These are phyloP conservation scores for Tragelaphus scriptus DNA, from an alignment of 2,113 vertebrate genomes.

Conservation along the genomic window DNA sequence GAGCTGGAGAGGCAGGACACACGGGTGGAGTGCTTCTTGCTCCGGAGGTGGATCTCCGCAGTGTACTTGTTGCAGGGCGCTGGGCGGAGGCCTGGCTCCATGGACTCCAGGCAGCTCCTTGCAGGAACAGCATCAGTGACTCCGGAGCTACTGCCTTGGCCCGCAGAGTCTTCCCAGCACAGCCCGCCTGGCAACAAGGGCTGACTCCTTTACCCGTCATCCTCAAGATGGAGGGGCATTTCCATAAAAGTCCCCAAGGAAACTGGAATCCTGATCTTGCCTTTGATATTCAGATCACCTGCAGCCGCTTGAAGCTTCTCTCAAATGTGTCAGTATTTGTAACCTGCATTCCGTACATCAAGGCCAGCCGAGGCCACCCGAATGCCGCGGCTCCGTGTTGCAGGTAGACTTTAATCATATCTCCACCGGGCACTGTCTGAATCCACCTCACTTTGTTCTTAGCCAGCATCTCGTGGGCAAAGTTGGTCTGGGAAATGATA, in stretches of 20 bases:
- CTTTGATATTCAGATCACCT: not conserved
- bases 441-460: conserved; percentile 92
- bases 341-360: not conserved
- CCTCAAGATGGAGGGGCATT: not conserved
- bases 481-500: conserved; percentile 94
- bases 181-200: not conserved
- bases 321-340: not conserved
- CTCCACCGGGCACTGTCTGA: conserved; percentile 88
- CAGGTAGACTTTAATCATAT: conserved; percentile 90
- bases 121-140: conserved; percentile 85
- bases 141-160: conserved; percentile 91
- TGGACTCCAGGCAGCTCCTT: accelerated
- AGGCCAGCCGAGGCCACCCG: conserved; percentile 74
- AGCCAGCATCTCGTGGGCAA: conserved; percentile 93
- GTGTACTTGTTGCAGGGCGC: accelerated
- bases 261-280: not conserved
- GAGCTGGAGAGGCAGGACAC: conserved; percentile 90
- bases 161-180: conserved; percentile 85
- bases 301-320: not conserved
- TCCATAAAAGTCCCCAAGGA: not conserved
- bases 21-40: conserved; percentile 88
- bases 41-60: accelerated
- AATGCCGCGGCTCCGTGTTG: conserved; percentile 89
- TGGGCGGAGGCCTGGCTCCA: not conserved
- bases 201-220: conserved; percentile 88